Evolutionary conservation across 2,888 invertebrate species (phyloP).

Genomic region (Byasa hedistus): DNA sequence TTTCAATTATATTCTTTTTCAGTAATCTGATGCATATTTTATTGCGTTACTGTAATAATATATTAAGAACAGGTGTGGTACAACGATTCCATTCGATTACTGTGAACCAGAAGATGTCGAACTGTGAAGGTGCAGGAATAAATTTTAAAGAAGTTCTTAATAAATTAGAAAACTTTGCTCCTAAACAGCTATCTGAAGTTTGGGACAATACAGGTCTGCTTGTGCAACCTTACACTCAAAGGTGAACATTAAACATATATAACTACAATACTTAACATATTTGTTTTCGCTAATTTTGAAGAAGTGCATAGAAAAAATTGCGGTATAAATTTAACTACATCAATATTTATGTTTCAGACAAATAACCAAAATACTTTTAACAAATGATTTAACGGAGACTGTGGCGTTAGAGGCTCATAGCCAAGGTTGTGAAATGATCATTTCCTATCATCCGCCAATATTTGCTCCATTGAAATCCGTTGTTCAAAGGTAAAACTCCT

Average conservation of each 20-base stretch:
- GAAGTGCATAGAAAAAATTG: neutral
- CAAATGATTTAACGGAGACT: slow-evolving; percentile 94
- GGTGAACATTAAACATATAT: slow-evolving; percentile 46
- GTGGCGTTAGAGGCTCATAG: slow-evolving; percentile 90
- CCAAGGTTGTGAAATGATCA: slow-evolving; percentile 86
- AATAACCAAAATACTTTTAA: slow-evolving; percentile 86
- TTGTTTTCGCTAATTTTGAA: neutral
- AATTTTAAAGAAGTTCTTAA: slow-evolving; percentile 75
- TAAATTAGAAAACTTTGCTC: slow-evolving; percentile 85
- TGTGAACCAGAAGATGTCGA: slow-evolving; percentile 49
- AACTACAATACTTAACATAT: neutral
- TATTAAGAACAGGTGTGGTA: slow-evolving; percentile 40
- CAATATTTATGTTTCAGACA: slow-evolving; percentile 50
- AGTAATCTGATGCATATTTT: slow-evolving; percentile 63
- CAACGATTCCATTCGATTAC: slow-evolving; percentile 44
- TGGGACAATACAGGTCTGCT: slow-evolving; percentile 98
- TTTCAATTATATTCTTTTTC: slow-evolving; percentile 38
- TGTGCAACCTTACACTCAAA: slow-evolving; percentile 86
- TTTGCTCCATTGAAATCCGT: slow-evolving; percentile 91
- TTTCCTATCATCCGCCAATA: slow-evolving; percentile 98
- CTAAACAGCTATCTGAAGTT: slow-evolving; percentile 85
- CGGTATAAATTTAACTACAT: neutral
- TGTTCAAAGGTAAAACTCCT: slow-evolving; percentile 83
- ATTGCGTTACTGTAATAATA: slow-evolving; percentile 42
- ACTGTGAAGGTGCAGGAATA: slow-evolving; percentile 62